Evolutionary conservation across 2,888 invertebrate genomes (phyloP).

Genomic region (Synanthedon andrenaeformis): DNA sequence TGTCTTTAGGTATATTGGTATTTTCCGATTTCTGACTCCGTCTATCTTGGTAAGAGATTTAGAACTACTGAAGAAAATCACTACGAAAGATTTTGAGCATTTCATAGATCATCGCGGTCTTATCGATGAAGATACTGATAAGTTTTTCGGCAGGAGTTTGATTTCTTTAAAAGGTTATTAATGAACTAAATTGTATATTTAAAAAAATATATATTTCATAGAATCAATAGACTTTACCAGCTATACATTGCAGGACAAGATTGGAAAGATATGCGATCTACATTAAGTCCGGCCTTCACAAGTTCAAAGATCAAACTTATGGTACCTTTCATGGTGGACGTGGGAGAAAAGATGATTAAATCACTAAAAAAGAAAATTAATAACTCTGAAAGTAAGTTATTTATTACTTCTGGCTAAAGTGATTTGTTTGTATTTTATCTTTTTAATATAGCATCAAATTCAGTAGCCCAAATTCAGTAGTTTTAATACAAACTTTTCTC

Average conservation of each 20-base stretch:
- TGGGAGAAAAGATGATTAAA: slow-evolving; percentile 31
- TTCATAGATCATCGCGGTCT: slow-evolving; percentile 55
- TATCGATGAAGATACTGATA: slow-evolving; percentile 37
- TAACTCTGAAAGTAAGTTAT: slow-evolving; percentile 11
- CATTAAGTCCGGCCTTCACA: slow-evolving; percentile 56
- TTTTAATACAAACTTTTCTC: too few species aligned
- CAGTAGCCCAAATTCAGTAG: too few species aligned
- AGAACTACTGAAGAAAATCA: slow-evolving; percentile 57
- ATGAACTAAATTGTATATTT: not conserved
- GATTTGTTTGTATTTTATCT: too few species aligned
- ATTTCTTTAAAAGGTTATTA: slow-evolving; percentile 49
- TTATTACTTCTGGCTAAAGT: too few species aligned
- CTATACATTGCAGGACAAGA: slow-evolving; percentile 14
- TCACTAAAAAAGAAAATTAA: slow-evolving; percentile 21
- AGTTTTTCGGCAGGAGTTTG: slow-evolving; percentile 58
- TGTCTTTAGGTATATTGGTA: slow-evolving; percentile 33
- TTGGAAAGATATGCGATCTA: slow-evolving; percentile 42
- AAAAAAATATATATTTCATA: not conserved
- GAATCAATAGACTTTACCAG: not conserved
- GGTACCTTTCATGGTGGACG: slow-evolving; percentile 45
- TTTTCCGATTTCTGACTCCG: slow-evolving; percentile 43
- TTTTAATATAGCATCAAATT: too few species aligned
- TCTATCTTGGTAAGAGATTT: slow-evolving; percentile 49
- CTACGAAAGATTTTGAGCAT: slow-evolving; percentile 66
- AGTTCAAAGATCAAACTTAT: slow-evolving; percentile 53